Conservation (phyloP, 2,888 invertebrate species). For the Heliconius cydno region DNA sequence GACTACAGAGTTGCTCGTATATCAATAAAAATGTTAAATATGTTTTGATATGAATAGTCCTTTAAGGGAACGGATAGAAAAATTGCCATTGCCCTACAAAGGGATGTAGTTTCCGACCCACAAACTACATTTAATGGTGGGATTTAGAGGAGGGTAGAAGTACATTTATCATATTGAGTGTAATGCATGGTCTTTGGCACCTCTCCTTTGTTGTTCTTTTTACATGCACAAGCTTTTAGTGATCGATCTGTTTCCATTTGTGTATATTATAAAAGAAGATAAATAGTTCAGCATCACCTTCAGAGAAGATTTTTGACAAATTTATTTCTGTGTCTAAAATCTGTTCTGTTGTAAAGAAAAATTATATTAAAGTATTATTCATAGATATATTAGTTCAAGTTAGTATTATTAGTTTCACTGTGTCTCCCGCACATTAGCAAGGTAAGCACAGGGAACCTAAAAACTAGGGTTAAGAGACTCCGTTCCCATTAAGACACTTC, state of each 20-base stretch:
- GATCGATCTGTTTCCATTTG: conserved; percentile 17
- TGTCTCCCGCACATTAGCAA: too few species aligned
- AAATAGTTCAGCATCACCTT: background rate
- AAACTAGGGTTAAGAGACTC: too few species aligned
- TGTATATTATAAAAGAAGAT: background rate
- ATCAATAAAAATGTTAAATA: conserved; percentile 33
- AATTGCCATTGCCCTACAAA: conserved; percentile 31
- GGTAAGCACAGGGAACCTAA: too few species aligned
- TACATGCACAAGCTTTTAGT: conserved; percentile 24
- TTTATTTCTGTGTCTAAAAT: background rate
- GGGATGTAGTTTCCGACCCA: conserved; percentile 27
- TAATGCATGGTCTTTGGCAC: conserved; percentile 22
- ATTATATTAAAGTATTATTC: too few species aligned
- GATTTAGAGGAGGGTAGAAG: conserved; percentile 29
- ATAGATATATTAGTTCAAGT: too few species aligned
- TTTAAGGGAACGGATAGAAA: conserved; percentile 30
- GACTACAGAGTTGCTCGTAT: conserved; percentile 20
- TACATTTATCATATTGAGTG: conserved; percentile 35
- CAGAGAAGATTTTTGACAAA: too few species aligned
- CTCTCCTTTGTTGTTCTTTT: conserved; percentile 14
- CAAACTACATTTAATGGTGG: conserved; percentile 31
- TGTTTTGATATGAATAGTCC: conserved; percentile 30
- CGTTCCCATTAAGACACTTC: too few species aligned
- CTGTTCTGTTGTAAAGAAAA: background rate
- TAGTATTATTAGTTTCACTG: too few species aligned